phyloP scores from a whole-genome alignment of 2,113 vertebrate species.

The Scolopax mira region DNA sequence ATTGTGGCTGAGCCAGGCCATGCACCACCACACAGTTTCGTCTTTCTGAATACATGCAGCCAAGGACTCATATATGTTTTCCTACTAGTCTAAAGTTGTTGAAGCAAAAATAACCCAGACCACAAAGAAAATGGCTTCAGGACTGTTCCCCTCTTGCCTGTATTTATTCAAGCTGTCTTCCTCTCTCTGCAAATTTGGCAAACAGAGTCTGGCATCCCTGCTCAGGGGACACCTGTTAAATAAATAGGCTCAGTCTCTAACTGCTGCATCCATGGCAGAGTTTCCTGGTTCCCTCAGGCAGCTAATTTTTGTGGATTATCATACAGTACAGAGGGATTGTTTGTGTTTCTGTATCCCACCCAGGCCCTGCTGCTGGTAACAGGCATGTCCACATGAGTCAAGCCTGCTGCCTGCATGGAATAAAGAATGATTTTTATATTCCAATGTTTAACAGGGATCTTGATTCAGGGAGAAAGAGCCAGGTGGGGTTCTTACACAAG shows the following conservation, averaged over 20 bases:
- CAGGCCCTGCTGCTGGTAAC: not conserved
- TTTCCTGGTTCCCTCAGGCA: constrained; percentile 49
- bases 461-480: not conserved
- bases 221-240: constrained; percentile 63
- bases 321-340: constrained; percentile 47
- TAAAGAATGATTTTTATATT: not conserved
- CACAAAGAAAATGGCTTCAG: constrained; percentile 23
- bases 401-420: not conserved
- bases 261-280: constrained; percentile 49
- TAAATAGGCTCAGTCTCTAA: constrained; percentile 61
- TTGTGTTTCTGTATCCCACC: constrained; percentile 10
- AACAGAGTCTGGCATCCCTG: constrained; percentile 40
- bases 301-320: constrained; percentile 57
- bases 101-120: not conserved
- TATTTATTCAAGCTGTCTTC: constrained; percentile 55
- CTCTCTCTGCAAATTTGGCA: constrained; percentile 41
- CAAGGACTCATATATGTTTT: not conserved
- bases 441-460: not conserved
- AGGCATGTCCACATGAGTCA: not conserved
- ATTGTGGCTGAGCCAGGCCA: not conserved
- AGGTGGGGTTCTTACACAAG: not conserved
- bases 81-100: not conserved
- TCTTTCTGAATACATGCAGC: not conserved
- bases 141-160: not conserved
- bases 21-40: not conserved